phyloP scores from a whole-genome alignment of 2,888 invertebrate species.

The Periphyllus acericola region DNA sequence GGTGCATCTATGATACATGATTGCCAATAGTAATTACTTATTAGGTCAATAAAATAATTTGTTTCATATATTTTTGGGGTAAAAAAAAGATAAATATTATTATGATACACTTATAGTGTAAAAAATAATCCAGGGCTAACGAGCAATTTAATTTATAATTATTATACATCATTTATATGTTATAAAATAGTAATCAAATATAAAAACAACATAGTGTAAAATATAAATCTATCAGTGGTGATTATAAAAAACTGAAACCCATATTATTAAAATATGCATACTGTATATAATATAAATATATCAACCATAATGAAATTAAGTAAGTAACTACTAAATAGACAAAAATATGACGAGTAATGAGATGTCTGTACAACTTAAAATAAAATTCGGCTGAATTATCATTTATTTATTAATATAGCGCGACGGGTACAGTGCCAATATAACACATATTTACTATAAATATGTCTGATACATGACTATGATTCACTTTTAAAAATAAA shows the following conservation, averaged over 20 bases:
- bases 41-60: no score
- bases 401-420: background rate
- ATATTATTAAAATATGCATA: background rate
- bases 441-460: slow-evolving; percentile 5
- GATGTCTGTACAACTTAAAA: background rate
- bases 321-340: background rate
- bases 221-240: no score
- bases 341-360: slow-evolving; percentile 3
- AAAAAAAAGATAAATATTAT: no score
- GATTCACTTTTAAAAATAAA: background rate
- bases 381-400: slow-evolving; percentile 5
- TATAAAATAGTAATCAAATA: no score
- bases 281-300: background rate
- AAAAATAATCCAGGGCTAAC: no score
- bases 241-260: background rate
- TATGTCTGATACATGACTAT: background rate
- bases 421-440: background rate
- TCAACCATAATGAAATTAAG: background rate
- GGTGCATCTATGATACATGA: no score
- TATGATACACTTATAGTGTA: no score
- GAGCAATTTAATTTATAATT: no score
- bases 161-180: no score
- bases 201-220: no score
- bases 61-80: no score
- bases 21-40: no score